Evolutionary conservation across 2,888 invertebrate species (phyloP).

Genomic region (Phymatocera aterrima): DNA sequence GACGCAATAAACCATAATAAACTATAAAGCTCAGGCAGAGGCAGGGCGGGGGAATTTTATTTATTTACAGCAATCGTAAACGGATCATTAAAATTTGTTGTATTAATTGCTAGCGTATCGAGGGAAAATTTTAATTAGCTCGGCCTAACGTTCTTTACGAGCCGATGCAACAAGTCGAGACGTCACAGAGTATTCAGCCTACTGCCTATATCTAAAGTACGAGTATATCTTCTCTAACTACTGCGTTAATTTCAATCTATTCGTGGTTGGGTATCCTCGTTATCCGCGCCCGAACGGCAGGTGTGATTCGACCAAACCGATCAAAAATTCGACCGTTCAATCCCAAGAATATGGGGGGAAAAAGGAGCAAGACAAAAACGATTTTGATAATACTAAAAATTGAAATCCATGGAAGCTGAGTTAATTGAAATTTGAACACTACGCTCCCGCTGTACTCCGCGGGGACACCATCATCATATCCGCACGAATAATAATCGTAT

Average conservation of each 20-base stretch:
- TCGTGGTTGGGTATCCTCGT: conserved; percentile 22
- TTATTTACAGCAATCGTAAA: conserved; percentile 47
- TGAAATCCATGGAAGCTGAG: not conserved
- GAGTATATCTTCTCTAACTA: not conserved
- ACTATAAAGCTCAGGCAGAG: conserved; percentile 22
- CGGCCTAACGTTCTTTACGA: conserved; percentile 44
- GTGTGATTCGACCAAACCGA: not conserved
- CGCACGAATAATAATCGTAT: not conserved
- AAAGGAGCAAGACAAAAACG: not conserved
- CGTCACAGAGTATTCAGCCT: conserved; percentile 4
- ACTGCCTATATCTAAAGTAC: not conserved
- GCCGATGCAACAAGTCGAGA: conserved; percentile 7
- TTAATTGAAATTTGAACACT: conserved; percentile 12
- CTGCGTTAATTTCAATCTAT: conserved; percentile 6
- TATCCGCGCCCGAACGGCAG: conserved; percentile 29
- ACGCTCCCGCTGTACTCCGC: not conserved
- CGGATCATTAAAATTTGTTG: conserved; percentile 47
- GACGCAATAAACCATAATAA: conserved; percentile 40
- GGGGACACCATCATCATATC: not conserved
- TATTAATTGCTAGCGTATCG: conserved; percentile 46
- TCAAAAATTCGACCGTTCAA: not conserved
- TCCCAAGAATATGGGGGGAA: not conserved
- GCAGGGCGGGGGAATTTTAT: conserved; percentile 46
- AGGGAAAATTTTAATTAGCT: conserved; percentile 48
- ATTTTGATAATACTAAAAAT: not conserved